These are phyloP conservation scores for Ichneumoninae sp. DNA, from an alignment of 2,888 invertebrate genomes.

Conservation along the genomic window DNA sequence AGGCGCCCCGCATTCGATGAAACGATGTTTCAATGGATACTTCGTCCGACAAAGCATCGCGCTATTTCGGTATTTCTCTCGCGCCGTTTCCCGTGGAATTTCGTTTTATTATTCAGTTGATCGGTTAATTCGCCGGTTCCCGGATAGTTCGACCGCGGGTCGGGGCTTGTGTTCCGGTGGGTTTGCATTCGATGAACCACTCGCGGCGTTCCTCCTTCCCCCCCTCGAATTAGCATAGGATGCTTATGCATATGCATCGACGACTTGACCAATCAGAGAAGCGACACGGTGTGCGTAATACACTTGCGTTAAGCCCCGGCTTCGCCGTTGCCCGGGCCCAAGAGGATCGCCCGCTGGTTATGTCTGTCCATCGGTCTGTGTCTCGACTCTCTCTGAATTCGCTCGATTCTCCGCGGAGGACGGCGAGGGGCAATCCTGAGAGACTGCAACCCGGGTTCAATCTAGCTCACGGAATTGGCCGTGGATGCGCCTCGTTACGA, in stretches of 20 bases:
- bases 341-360: slow-evolving; percentile 32
- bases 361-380: slow-evolving; percentile 53
- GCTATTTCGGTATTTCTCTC: no score
- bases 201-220: slow-evolving; percentile 30
- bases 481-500: slow-evolving; percentile 45
- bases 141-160: not conserved
- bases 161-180: not conserved
- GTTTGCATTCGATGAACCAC: slow-evolving; percentile 26
- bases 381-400: slow-evolving; percentile 28
- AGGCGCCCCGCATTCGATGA: no score
- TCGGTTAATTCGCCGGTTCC: not conserved
- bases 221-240: slow-evolving; percentile 66
- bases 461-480: slow-evolving; percentile 44
- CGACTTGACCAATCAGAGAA: slow-evolving; percentile 71
- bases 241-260: slow-evolving; percentile 71
- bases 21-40: no score
- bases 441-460: slow-evolving; percentile 20
- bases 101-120: not conserved
- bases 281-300: slow-evolving; percentile 51
- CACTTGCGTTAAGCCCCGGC: slow-evolving; percentile 28
- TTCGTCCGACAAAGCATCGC: no score
- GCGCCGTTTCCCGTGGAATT: no score
- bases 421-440: slow-evolving; percentile 31
- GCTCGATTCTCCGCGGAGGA: slow-evolving; percentile 33
- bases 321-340: slow-evolving; percentile 20